These are phyloP conservation scores for Oscheius sp. DNA, from an alignment of 2,888 invertebrate genomes.

Conservation along the genomic window DNA sequence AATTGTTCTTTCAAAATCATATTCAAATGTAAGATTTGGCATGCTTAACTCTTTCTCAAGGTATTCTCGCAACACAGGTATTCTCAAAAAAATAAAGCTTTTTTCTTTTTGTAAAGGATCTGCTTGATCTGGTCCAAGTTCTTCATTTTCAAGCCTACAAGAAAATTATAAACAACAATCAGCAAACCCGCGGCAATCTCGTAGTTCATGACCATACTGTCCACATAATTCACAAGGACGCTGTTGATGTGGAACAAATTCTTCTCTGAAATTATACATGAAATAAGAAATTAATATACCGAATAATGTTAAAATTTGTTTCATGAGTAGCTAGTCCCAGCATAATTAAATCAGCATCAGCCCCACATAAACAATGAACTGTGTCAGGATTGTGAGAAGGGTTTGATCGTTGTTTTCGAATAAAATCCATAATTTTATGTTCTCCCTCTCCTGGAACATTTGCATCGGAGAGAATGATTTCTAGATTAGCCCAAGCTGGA, in stretches of 20 bases:
- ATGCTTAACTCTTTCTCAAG: constrained; percentile 86
- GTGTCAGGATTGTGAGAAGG: constrained; percentile 94
- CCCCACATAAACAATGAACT: constrained; percentile 93
- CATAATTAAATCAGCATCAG: constrained; percentile 95
- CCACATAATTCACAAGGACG: constrained; percentile 94
- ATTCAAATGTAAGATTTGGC: constrained; percentile 90
- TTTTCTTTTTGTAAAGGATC: constrained; percentile 64
- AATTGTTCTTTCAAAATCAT: constrained; percentile 90
- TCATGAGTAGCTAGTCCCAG: constrained; percentile 95
- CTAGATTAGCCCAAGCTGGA: constrained; percentile 91
- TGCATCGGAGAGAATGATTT: constrained; percentile 96
- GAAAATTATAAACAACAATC: not conserved
- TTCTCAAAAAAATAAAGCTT: constrained; percentile 78
- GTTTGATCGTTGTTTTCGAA: constrained; percentile 84
- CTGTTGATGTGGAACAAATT: constrained; percentile 96
- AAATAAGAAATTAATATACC: constrained; percentile 27
- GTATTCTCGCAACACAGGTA: constrained; percentile 87
- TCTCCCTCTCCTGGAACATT: constrained; percentile 98
- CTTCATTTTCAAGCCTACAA: constrained; percentile 51
- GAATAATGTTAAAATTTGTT: constrained; percentile 95
- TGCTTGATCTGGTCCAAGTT: constrained; percentile 57
- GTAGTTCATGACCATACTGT: constrained; percentile 74
- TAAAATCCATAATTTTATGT: constrained; percentile 99
- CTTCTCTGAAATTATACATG: constrained; percentile 77
- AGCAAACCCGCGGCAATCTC: constrained; percentile 60